Conservation (phyloP, 37 sponge, comb jelly and placozoan species). For the Beroe forskalii region DNA sequence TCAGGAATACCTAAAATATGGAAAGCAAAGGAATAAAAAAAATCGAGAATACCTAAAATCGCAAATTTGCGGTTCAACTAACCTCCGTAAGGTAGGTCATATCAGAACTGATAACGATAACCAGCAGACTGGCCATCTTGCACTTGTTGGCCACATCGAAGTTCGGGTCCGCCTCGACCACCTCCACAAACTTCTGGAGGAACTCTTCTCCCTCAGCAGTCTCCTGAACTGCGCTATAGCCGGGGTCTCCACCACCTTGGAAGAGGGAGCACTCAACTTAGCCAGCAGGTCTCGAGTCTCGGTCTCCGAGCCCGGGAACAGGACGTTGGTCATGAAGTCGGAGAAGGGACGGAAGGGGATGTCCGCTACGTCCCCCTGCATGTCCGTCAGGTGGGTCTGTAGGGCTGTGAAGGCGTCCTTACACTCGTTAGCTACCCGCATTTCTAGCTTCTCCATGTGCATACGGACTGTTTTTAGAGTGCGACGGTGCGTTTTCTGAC, state of each 20-base stretch:
- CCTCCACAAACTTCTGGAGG: slow-evolving; percentile 41
- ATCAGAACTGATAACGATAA: slow-evolving; percentile 41
- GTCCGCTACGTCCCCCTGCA: slow-evolving; percentile 16
- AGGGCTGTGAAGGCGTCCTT: slow-evolving; percentile 60
- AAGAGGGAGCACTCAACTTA: neutral
- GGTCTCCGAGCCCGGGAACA: slow-evolving; percentile 31
- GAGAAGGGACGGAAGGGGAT: slow-evolving; percentile 65
- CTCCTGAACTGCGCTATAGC: slow-evolving; percentile 7
- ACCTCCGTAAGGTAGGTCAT: slow-evolving; percentile 62
- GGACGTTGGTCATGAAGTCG: slow-evolving; percentile 48
- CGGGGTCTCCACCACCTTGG: slow-evolving; percentile 57
- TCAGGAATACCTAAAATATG: too few species aligned
- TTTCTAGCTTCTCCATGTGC: slow-evolving; percentile 64
- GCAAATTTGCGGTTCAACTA: too few species aligned
- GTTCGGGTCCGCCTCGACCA: slow-evolving; percentile 49
- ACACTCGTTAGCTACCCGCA: slow-evolving; percentile 58
- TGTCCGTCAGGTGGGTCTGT: slow-evolving; percentile 38
- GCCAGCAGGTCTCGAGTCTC: slow-evolving; percentile 47
- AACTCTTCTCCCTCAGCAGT: slow-evolving; percentile 2
- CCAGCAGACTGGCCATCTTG: slow-evolving; percentile 62
- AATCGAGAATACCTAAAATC: too few species aligned
- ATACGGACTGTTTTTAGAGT: slow-evolving; percentile 22
- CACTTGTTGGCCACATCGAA: slow-evolving; percentile 55
- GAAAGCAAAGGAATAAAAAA: too few species aligned
- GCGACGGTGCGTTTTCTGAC: neutral